phyloP scores from a whole-genome alignment of 2,797 vertebrate species.

The Dendrocincla tyrannina region DNA sequence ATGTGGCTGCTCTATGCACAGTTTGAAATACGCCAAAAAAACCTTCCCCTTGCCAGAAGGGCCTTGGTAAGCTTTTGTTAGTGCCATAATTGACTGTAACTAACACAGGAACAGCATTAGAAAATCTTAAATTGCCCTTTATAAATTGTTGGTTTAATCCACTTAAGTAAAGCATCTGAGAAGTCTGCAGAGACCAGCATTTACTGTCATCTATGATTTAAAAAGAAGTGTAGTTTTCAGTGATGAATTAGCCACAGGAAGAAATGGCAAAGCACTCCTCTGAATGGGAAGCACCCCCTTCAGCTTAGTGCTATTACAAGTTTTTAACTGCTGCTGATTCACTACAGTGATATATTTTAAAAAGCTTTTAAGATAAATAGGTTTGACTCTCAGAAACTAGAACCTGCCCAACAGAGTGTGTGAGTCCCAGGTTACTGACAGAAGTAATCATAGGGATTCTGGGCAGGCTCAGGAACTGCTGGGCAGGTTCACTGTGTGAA shows the following conservation, averaged over 20 bases:
- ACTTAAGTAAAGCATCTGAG: neutral
- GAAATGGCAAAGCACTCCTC: neutral
- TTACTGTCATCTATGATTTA: neutral
- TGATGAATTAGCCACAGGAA: neutral
- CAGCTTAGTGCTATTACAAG: neutral
- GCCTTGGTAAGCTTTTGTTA: constrained; percentile 84
- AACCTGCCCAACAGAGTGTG: neutral
- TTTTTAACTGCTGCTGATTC: neutral
- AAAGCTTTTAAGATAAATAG: neutral
- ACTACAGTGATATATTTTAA: neutral
- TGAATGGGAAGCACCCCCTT: neutral
- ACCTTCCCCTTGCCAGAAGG: constrained; percentile 87
- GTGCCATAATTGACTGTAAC: neutral
- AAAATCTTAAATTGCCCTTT: neutral
- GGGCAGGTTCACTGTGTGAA: neutral
- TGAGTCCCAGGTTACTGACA: neutral
- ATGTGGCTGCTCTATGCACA: constrained; percentile 93
- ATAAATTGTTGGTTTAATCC: constrained; percentile 3
- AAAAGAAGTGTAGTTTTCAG: neutral
- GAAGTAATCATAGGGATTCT: neutral
- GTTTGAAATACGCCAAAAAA: constrained; percentile 98
- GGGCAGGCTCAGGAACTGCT: neutral
- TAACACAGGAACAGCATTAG: neutral
- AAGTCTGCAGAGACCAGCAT: neutral
- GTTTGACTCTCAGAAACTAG: neutral